Evolutionary conservation across 2,113 vertebrate species (phyloP), one percentile per base, ranked within the genome.

Genomic region (Lepus europaeus): DNA sequence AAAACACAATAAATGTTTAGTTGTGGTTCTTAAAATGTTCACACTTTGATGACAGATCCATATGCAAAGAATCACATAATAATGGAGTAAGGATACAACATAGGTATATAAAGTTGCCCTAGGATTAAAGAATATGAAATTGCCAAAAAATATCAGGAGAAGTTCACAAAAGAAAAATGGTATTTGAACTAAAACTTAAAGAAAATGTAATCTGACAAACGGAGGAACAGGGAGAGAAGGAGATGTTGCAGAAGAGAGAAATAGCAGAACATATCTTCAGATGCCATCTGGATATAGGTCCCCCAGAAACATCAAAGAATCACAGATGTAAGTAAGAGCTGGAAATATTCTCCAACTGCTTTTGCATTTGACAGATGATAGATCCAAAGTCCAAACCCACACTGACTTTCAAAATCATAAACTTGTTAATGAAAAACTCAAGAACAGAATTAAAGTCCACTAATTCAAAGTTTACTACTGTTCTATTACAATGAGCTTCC

Each of bases 121-220:
- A 69, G 36, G 68, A 83, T 4, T 51, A 63, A 59, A 59, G 53
- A 88, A 16, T 6, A 94, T 39, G 61, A 84, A 69, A 61, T 36
- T 74, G 14, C 56, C 66, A 73, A 79, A 68, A 9, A 83, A 39
- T 87, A 11, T 68, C 36, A 76, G 17, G 36, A 36, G 33, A 70
- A 17, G 19, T 49, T 64, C 33, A 85, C 49, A 76, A 16, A n/a
- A 49, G 61, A 19, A 70, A 56, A 69, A 66, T n/a, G 1, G 4
- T 16, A 74, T 80, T 22, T 79, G 61, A 83, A 88, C 13, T 49
- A 49, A 88, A 95, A 69, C 20, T 83, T 81, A 53, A 95, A 90
- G 36, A 78, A 74, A 45, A 69, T 89, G 6, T 20, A 45, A 45
- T 31, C 80, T 56, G 13, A 27, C 49, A 84, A 68, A 89, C 45